Base-by-base conservation (phyloP, 92 coral and sea anemone species). In the Actinostola sp. region DNA sequence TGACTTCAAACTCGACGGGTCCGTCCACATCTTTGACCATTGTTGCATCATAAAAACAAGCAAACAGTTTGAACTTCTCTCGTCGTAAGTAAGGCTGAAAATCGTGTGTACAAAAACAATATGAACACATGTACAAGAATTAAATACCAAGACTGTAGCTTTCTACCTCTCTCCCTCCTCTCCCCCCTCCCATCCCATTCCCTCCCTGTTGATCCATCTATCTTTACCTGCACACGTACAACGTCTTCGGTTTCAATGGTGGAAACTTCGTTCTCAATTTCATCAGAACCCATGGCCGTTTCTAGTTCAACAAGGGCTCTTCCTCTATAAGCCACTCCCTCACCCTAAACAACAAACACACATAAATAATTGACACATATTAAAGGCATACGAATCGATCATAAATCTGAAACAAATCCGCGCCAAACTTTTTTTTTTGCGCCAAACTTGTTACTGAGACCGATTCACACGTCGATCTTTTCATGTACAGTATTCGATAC, bases 241-340 rank as follows among this genome's bases (percentile, higher is more conserved):
- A 86, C 63, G 72, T 86, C 89, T 29, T 90, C 96, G 10, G 66
- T 77, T 60, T 75, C 81, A 29, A 84, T 72, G 48, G 61, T 66
- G 1, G 89, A 28, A 20, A 78, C 80, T 51, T 64, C 81, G 16
- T 84, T 84, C 31, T 89, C 90, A 1, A 84, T 84, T 3, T 85
- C 82, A 24, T 89, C 79, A 17, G 81, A 63, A 46, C 89, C 94
- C 41, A 94, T 80, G 29, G 84, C 63, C 1, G 98, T 94, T 19
- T 75, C 83, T n/a, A 94, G 81, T 74, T 94, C 95, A 8, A 94
- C 92, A n/a, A 94, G 79, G 36, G 82, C 92, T 26, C 98, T 91
- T 16, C 98, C 98, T 19, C 98, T 89, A 76, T 94, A 94, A 16
- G 97, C 97, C 39, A 92, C 97, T 29, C 98, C 98, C 59, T 94